Evolutionary conservation across 92 coral and sea anemone species (phyloP).

Genomic region (Epizoanthus stellaris): DNA sequence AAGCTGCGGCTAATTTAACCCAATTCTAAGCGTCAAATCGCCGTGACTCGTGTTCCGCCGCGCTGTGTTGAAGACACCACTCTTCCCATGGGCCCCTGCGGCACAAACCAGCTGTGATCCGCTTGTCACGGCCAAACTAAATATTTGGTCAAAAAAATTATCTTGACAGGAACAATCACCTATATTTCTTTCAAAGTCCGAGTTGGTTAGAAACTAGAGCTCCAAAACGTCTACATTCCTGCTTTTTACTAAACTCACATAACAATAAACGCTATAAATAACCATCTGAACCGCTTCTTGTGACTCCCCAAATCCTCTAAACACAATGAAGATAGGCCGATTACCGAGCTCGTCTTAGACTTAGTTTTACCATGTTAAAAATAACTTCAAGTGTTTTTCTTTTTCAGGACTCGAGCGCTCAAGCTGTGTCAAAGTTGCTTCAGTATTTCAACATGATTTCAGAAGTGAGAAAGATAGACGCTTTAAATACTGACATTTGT

Average conservation of each 20-base stretch:
- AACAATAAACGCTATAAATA: slow-evolving; percentile 6
- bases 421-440: slow-evolving; percentile 1
- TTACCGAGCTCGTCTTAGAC: slow-evolving; percentile 25
- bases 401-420: neutral
- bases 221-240: neutral
- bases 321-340: slow-evolving; percentile 22
- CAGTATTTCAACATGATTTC: neutral
- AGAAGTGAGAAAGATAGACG: neutral
- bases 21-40: neutral
- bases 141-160: slow-evolving; percentile 28
- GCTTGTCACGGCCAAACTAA: slow-evolving; percentile 32
- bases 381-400: neutral
- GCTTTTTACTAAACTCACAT: slow-evolving; percentile 9
- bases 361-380: slow-evolving; percentile 4
- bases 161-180: neutral
- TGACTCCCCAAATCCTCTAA: neutral
- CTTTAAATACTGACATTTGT: neutral
- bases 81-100: slow-evolving; percentile 44
- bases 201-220: neutral
- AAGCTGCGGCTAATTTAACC: slow-evolving; percentile 11
- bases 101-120: slow-evolving; percentile 38
- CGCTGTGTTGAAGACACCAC: slow-evolving; percentile 11
- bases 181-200: neutral
- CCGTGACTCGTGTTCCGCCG: slow-evolving; percentile 38
- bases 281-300: slow-evolving; percentile 18